Evolutionary conservation across 1,140 invertebrate species (phyloP).

Genomic region (Panonychus citri): DNA sequence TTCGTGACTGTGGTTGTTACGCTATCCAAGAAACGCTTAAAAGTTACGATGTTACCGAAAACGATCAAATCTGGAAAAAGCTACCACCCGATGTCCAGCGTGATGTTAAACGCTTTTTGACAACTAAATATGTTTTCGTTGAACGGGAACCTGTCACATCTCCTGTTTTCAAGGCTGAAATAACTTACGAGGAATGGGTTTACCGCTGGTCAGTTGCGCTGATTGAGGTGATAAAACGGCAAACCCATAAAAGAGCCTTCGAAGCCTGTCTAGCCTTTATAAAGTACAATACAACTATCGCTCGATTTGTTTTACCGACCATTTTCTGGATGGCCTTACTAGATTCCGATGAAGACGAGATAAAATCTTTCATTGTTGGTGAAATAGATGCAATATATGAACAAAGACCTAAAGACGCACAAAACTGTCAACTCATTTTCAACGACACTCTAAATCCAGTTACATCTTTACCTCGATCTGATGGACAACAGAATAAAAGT

Average conservation of each 20-base stretch:
- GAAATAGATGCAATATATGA: not conserved
- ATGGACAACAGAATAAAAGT: not conserved
- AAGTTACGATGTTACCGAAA: constrained; percentile 19
- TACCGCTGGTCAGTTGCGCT: not conserved
- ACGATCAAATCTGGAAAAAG: not conserved
- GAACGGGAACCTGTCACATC: not conserved
- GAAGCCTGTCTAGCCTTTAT: not conserved
- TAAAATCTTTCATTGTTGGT: not conserved
- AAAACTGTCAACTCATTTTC: too few species aligned
- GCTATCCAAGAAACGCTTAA: constrained; percentile 27
- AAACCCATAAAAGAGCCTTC: not conserved
- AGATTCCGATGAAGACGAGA: not conserved
- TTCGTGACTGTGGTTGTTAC: constrained; percentile 24
- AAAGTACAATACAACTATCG: not conserved
- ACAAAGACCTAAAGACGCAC: not conserved
- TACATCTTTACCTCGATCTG: not conserved
- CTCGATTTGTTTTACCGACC: not conserved
- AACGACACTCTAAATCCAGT: not conserved
- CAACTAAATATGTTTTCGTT: not conserved
- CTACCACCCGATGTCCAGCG: not conserved
- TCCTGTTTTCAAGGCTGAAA: not conserved
- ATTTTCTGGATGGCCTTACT: not conserved
- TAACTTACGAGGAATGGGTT: not conserved
- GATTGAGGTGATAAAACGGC: not conserved
- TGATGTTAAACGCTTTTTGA: not conserved